Base-by-base conservation (phyloP, 1,140 invertebrate genomes). In the Littorina saxatilis region DNA sequence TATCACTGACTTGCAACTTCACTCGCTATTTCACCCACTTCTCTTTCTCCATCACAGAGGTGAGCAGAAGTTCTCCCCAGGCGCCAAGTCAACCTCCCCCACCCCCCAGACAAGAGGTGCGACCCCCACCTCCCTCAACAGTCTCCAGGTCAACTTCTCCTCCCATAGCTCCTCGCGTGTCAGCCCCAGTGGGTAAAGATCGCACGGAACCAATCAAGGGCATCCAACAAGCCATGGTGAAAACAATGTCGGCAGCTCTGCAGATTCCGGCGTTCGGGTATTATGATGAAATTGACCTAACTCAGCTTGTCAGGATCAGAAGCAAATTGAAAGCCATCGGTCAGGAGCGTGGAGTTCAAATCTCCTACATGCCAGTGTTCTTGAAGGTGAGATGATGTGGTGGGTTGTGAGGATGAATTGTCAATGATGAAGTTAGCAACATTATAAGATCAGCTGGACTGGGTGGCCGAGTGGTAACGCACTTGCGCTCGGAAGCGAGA, bases 331-430 rank as follows among this genome's bases (percentile, higher is more conserved):
- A 97, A 89, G 88, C 94, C 17, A 89, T 94, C 35, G 94, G 95
- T 0, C 92, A 92, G 83, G 93, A 95, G 74, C 93, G 93, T 79
- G 96, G 95, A 37, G 91, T 98, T 96, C 97, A 97, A 91, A 92
- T 99, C 13, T 96, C 97, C 0, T 98, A 96, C 83, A 96, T 99
- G 96, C 98, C 99, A n/a, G 96, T 99, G 87, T 96, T 99, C 86
- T 95, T 99, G 35, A 99, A 99, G 94, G 93, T 93, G 84, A 80
- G 76, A 40, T 74, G 27, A 17, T 27, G 35, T n/a, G 13, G 27
- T 15, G 20, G 43, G 43, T 47, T 47, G 43, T 47, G 43, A 4
- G 37, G 29, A 23, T 73, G 23, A n/a, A n/a, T n/a, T n/a, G n/a
- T n/a, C n/a, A n/a, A n/a, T n/a, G n/a, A n/a, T n/a, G n/a, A n/a